Base-by-base conservation (phyloP, 2,797 vertebrate genomes). In the Mus minutoides region DNA sequence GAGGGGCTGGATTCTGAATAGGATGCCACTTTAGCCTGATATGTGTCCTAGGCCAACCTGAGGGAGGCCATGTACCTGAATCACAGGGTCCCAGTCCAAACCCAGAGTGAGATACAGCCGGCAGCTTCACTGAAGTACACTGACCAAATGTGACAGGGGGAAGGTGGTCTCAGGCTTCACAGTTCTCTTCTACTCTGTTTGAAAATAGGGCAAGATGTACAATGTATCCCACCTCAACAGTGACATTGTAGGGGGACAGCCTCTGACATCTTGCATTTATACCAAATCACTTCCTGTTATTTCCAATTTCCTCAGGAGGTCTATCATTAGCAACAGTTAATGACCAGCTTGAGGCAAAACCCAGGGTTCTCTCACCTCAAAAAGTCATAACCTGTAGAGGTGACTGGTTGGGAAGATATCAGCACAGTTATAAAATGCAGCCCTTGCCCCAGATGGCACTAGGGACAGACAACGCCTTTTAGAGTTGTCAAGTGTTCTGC, bases 301-400 rank as follows among this genome's bases (percentile, higher is more conserved):
- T 94, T 93, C 75, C 92, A 60, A 34, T 96, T 89, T 94, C 92
- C 82, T 89, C 69, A 40, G 88, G 88, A 95, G 86, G 58, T 34
- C 91, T 88, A 76, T 91, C 95, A 62, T 92, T 95, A 89, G 88
- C 85, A 84, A 69, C 92, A 93, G 77, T 89, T 96, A 87, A 94
- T 67, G 92, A 95, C 88, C 92, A 80, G 82, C 95, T 94, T 71
- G 85, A 95, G 94, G 96, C 90, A 92, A 97, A 95, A 91, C 31
- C 73, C 83, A 91, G 87, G 85, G 49, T 83, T 86, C 76, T 69
- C 49, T 96, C 88, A 79, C 96, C 79, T 96, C 73, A 62, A 69
- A 91, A 96, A 94, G 84, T 80, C 96, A 79, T 43, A 80, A 83
- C n/a, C 56, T 34, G 49, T 76, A 64, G 69, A 46, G 24, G 80